phyloP scores from a whole-genome alignment of 2,797 vertebrate genomes.

The Xyrichtys novacula region DNA sequence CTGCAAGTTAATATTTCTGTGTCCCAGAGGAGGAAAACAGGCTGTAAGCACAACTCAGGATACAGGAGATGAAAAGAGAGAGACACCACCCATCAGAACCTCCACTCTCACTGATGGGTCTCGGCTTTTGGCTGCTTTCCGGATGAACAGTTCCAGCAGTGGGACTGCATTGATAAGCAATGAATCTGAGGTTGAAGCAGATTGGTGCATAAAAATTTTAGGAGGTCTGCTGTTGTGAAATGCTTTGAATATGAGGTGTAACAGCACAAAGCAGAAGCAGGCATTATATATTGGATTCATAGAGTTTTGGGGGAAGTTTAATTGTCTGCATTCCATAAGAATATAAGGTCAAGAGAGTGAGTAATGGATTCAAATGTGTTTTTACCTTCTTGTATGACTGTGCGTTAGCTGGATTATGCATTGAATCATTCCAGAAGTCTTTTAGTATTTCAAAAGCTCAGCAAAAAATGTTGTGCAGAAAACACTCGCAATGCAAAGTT shows the following conservation, averaged over 20 bases:
- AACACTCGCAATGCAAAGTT: too few species aligned
- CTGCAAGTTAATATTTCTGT: slow-evolving; percentile 62
- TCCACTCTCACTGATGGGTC: slow-evolving; percentile 61
- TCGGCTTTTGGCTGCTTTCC: slow-evolving; percentile 65
- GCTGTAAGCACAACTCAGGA: slow-evolving; percentile 58
- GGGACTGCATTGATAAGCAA: slow-evolving; percentile 32
- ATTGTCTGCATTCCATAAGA: not conserved
- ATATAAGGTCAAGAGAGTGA: not conserved
- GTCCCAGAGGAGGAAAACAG: slow-evolving; percentile 27
- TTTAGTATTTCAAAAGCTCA: too few species aligned
- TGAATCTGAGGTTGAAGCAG: slow-evolving; percentile 29
- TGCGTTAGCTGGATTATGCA: not conserved
- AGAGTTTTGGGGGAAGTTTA: not conserved
- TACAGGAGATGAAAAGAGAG: slow-evolving; percentile 58
- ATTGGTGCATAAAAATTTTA: slow-evolving; percentile 26
- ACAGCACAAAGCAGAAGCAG: not conserved
- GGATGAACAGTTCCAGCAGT: slow-evolving; percentile 36
- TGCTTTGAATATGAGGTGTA: slow-evolving; percentile 10
- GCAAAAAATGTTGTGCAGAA: too few species aligned
- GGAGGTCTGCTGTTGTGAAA: slow-evolving; percentile 14
- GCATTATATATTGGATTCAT: not conserved
- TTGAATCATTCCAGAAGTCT: not conserved
- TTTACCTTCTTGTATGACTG: not conserved
- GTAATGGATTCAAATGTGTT: not conserved
- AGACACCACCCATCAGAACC: slow-evolving; percentile 42